phyloP scores from a whole-genome alignment of 2,888 invertebrate genomes.

The Chrysina gloriosa region DNA sequence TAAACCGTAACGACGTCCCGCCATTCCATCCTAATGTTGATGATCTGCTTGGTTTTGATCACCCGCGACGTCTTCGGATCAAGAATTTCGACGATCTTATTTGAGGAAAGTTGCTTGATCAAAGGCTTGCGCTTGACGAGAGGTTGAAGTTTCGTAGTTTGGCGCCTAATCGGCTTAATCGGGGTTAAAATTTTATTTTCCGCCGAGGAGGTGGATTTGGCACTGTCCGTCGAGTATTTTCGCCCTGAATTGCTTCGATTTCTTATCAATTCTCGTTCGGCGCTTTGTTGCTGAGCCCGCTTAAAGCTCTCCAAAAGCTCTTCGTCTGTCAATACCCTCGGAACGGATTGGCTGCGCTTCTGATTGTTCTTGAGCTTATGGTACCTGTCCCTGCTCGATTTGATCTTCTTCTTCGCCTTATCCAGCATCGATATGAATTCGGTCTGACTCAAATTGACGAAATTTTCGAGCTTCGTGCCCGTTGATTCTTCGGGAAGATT shows the following conservation, averaged over 20 bases:
- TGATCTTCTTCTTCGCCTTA: slow-evolving; percentile 60
- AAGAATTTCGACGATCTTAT: slow-evolving; percentile 60
- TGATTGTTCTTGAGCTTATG: slow-evolving; percentile 36
- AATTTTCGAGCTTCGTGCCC: slow-evolving; percentile 50
- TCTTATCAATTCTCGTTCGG: slow-evolving; percentile 61
- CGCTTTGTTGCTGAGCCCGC: slow-evolving; percentile 63
- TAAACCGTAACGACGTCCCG: slow-evolving; percentile 54
- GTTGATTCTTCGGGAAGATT: too few relatives aligned
- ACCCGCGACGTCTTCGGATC: slow-evolving; percentile 60
- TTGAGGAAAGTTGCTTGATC: slow-evolving; percentile 46
- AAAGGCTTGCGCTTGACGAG: slow-evolving; percentile 48
- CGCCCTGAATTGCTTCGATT: slow-evolving; percentile 39
- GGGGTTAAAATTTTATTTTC: slow-evolving; percentile 53
- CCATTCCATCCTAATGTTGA: slow-evolving; percentile 51
- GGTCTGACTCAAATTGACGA: slow-evolving; percentile 56
- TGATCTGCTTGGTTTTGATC: slow-evolving; percentile 53
- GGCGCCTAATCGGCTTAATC: slow-evolving; percentile 57
- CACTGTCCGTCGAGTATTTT: slow-evolving; percentile 55
- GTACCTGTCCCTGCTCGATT: slow-evolving; percentile 35
- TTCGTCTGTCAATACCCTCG: slow-evolving; percentile 69
- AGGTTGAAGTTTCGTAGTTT: slow-evolving; percentile 46
- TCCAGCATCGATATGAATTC: slow-evolving; percentile 58
- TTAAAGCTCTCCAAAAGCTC: slow-evolving; percentile 69
- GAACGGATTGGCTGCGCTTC: slow-evolving; percentile 71
- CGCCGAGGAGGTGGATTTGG: slow-evolving; percentile 46